Evolutionary conservation across 2,113 vertebrate genomes (phyloP), one percentile per base, ranked within the genome.

Genomic region (Corydoras maculifer): DNA sequence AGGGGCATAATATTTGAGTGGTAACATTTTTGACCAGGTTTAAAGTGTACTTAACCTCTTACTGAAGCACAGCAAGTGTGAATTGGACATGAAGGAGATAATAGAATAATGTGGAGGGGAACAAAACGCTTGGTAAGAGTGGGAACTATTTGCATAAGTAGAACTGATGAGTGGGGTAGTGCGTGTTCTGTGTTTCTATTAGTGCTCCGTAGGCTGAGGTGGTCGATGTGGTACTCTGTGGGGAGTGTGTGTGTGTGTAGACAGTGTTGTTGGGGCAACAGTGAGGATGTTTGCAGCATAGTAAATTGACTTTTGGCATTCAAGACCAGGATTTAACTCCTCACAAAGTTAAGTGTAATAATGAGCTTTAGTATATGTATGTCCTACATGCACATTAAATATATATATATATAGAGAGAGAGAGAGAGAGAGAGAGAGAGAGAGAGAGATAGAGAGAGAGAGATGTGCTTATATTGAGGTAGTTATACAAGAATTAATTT

Each of bases 151-250:
- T 68, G 68, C 58, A 25, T 48, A 43, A 59, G 62, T 49, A 55
- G 60, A 57, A 48, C 30, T 32, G 50, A 53, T 68, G 53, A 68
- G 59, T 25, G 12, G 8, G 35, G 32, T 62, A 71, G 35, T 58
- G 55, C 66, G 12, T 55, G 57, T 54, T 15, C 15, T 13, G 0
- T 72, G 25, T 57, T 32, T 62, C 64, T n/a, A 6, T 49, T 57
- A 57, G 14, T 15, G 14, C 14, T 13, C 54, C 3, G 54, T 14
- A 57, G 54, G 15, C 54, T n/a, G 65, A 5, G 29, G 6, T 31
- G 49, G 35, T n/a, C 32, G n/a, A 25, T 61, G 10, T 43, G 55
- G 75, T 70, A 60, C 51, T 32, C 43, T 69, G 15, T 73, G 11
- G 57, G 10, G 30, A 48, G 50, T 14, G 25, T 72, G 50, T 14